phyloP scores from a whole-genome alignment of 2,888 invertebrate species.

The Ommatoiulus sabulosus region DNA sequence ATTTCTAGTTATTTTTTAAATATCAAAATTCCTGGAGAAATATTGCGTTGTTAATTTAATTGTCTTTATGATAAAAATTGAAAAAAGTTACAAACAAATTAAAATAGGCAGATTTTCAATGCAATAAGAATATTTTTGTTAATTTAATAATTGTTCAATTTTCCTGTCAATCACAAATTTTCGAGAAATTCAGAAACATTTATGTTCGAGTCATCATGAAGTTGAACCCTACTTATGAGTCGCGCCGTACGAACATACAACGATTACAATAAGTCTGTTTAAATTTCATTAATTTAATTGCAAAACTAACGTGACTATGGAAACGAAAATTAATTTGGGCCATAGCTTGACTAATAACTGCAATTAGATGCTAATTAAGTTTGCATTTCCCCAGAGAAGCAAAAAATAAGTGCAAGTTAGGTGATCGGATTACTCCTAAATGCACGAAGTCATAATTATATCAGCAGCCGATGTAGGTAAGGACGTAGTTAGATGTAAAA shows the following conservation, averaged over 20 bases:
- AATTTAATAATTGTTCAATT: too few species aligned
- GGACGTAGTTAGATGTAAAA: background rate
- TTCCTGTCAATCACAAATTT: too few species aligned
- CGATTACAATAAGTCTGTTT: background rate
- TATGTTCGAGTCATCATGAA: too few species aligned
- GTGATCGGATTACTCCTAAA: slow-evolving; percentile 18
- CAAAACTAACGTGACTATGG: slow-evolving; percentile 34
- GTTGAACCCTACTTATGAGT: too few species aligned
- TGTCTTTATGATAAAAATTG: too few species aligned
- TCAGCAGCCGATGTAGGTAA: background rate
- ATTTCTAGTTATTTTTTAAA: too few species aligned
- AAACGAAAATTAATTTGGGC: slow-evolving; percentile 25
- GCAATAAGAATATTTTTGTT: too few species aligned
- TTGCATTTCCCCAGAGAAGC: background rate
- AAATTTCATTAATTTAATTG: slow-evolving; percentile 19
- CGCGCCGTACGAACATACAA: background rate
- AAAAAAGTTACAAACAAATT: too few species aligned
- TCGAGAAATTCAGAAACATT: background rate
- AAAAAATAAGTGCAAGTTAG: background rate
- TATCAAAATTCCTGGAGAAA: too few species aligned
- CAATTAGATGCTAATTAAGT: slow-evolving; percentile 4
- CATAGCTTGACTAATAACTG: slow-evolving; percentile 23
- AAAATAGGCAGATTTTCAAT: too few species aligned
- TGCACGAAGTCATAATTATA: slow-evolving; percentile 27
- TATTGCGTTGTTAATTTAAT: too few species aligned